phyloP scores from a whole-genome alignment of 2,888 invertebrate genomes.

The Drosophila rubida region DNA sequence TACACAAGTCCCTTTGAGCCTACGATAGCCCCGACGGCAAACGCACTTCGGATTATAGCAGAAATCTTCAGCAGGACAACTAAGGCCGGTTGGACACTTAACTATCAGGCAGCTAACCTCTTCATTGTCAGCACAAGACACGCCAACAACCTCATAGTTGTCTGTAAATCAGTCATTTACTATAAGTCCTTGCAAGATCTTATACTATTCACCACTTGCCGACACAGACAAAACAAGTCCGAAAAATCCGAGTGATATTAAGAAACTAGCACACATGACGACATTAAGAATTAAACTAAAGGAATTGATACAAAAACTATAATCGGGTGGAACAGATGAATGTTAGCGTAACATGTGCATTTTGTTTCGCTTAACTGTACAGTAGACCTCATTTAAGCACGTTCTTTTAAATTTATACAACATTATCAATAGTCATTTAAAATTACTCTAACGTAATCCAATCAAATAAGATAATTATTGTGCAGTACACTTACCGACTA shows the following conservation, averaged over 20 bases:
- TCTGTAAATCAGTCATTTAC: constrained; percentile 15
- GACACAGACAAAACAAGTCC: neutral
- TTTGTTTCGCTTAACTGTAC: neutral
- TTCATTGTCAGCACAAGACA: constrained; percentile 44
- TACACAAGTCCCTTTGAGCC: constrained; percentile 27
- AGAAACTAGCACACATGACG: constrained; percentile 18
- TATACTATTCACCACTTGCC: constrained; percentile 26
- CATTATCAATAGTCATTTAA: neutral
- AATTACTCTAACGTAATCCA: neutral
- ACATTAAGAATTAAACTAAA: neutral
- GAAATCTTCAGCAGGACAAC: constrained; percentile 41
- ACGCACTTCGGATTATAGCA: constrained; percentile 63
- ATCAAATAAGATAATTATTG: too few relatives aligned
- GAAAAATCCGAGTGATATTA: neutral
- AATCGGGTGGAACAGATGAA: constrained; percentile 3
- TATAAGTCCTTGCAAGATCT: neutral
- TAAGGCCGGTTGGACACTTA: constrained; percentile 16
- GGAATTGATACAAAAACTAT: neutral
- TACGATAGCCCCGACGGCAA: constrained; percentile 54
- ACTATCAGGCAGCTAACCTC: constrained; percentile 54
- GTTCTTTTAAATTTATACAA: too few relatives aligned
- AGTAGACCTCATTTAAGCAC: neutral
- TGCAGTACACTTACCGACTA: neutral
- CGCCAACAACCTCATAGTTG: constrained; percentile 45
- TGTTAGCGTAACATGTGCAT: neutral